Conservation (phyloP, 2,797 vertebrate genomes). For the Myotis pilosus region DNA sequence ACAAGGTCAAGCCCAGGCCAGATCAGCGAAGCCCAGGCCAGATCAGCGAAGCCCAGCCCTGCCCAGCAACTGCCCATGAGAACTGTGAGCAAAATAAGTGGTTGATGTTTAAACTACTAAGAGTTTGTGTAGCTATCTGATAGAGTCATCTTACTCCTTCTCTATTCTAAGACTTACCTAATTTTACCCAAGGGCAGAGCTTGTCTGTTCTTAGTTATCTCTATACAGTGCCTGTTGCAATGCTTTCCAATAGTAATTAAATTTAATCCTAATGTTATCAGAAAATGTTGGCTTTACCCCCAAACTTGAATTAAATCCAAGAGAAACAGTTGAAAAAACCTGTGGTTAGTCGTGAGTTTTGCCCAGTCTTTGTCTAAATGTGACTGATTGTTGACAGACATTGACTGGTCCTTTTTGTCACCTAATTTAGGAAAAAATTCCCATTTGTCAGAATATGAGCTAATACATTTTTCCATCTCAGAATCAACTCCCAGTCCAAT, state of each 20-base stretch:
- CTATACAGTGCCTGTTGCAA: background rate
- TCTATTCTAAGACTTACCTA: background rate
- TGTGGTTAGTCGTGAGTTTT: background rate
- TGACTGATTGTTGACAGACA: background rate
- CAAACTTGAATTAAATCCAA: slow-evolving; percentile 25
- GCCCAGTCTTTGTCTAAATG: slow-evolving; percentile 13
- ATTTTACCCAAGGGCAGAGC: background rate
- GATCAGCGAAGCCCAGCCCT: background rate
- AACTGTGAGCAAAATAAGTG: background rate
- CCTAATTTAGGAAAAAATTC: slow-evolving; percentile 21
- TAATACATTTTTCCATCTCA: slow-evolving; percentile 59
- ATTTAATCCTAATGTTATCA: slow-evolving; percentile 29
- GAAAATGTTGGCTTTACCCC: slow-evolving; percentile 31
- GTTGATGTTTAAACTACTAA: background rate
- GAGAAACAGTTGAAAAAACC: background rate
- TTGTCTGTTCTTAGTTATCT: background rate
- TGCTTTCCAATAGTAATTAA: slow-evolving; percentile 15
- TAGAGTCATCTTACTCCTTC: background rate
- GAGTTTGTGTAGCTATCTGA: background rate
- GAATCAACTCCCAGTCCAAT: slow-evolving; percentile 54
- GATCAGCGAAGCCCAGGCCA: background rate
- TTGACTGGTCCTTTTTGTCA: background rate
- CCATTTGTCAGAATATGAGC: slow-evolving; percentile 51
- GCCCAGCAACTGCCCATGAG: background rate
- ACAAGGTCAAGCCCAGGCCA: background rate